Conservation (phyloP, 2,113 vertebrate species). For the Amblyornis subalaris region DNA sequence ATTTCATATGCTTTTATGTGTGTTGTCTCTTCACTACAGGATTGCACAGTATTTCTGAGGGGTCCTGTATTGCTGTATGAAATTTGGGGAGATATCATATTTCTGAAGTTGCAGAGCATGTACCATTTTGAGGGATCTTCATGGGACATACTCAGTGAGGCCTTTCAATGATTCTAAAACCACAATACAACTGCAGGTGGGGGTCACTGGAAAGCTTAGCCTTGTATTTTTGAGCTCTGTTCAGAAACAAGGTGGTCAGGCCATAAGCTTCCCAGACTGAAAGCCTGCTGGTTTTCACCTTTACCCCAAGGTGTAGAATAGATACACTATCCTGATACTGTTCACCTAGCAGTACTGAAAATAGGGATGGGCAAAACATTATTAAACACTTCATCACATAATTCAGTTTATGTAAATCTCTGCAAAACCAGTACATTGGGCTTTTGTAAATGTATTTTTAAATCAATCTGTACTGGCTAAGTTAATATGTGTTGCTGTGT, state of each 20-base stretch:
- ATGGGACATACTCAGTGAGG: neutral
- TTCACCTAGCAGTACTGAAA: neutral
- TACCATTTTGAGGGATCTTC: neutral
- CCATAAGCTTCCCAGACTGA: neutral
- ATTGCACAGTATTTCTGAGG: neutral
- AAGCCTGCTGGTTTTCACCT: neutral
- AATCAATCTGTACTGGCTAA: neutral
- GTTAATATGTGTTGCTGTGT: neutral
- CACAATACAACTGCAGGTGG: neutral
- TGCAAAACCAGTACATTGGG: neutral
- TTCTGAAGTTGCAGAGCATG: neutral
- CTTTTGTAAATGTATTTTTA: neutral
- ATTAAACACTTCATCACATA: neutral
- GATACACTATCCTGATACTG: fast-evolving
- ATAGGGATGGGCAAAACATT: neutral
- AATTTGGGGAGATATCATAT: neutral
- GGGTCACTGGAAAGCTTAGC: neutral
- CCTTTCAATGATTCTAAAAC: neutral
- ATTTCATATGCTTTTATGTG: neutral
- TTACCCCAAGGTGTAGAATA: neutral
- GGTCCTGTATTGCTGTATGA: neutral
- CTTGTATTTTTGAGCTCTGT: neutral
- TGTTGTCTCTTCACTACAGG: neutral
- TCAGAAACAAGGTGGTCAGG: neutral
- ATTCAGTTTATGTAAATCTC: neutral